phyloP scores from a whole-genome alignment of 1,140 invertebrate genomes.

The Caligus rogercresseyi region DNA sequence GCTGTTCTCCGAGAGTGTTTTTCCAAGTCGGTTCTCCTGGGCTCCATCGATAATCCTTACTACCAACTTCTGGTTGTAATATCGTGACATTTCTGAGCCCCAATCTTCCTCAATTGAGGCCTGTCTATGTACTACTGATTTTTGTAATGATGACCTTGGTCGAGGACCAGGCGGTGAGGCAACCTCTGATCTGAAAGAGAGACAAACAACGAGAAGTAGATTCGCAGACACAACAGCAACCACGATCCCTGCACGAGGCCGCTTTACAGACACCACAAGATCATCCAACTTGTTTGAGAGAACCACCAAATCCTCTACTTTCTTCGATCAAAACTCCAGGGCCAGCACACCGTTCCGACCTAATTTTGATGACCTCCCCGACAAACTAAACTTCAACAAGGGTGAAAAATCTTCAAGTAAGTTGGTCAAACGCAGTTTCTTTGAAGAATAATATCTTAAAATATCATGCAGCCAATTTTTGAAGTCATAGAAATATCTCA shows the following conservation, averaged over 20 bases:
- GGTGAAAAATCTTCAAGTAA: not conserved
- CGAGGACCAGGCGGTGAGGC: not conserved
- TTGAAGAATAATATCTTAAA: too few relatives aligned
- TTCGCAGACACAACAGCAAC: not conserved
- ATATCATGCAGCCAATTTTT: too few relatives aligned
- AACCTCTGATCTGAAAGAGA: not conserved
- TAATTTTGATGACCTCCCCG: not conserved
- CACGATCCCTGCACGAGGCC: not conserved
- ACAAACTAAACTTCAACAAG: not conserved
- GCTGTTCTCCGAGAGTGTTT: conserved; percentile 17
- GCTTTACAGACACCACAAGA: not conserved
- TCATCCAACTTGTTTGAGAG: not conserved
- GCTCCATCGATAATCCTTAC: conserved; percentile 10
- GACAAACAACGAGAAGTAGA: not conserved
- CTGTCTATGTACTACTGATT: conserved; percentile 16
- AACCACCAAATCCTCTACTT: not conserved
- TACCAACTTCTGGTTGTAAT: not conserved
- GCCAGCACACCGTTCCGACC: not conserved
- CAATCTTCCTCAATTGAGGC: conserved; percentile 1
- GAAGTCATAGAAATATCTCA: too few relatives aligned
- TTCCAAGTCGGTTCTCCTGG: conserved; percentile 10
- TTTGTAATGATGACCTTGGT: conserved; percentile 12
- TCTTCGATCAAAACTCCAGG: not conserved
- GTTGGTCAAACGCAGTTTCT: too few relatives aligned
- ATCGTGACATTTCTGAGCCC: not conserved